Conservation (phyloP, 2,888 invertebrate genomes). For the Synanthedon vespiformis region DNA sequence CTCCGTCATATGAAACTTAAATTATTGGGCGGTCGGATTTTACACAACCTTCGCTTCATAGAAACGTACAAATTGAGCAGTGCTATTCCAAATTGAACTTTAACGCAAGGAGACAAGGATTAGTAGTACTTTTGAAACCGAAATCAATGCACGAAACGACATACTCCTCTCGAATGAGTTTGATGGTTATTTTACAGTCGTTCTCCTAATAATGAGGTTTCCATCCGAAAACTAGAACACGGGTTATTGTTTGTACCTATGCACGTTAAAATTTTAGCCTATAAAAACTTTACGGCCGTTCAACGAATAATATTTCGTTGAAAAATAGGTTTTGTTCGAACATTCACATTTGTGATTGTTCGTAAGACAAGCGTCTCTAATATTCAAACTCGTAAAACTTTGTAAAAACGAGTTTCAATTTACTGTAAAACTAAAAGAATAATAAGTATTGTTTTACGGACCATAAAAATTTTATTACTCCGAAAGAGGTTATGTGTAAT, state of each 20-base stretch:
- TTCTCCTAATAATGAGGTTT: slow-evolving; percentile 61
- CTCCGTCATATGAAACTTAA: slow-evolving; percentile 60
- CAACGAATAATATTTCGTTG: slow-evolving; percentile 37
- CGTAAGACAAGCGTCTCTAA: neutral
- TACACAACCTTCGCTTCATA: slow-evolving; percentile 21
- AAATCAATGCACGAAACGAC: slow-evolving; percentile 20
- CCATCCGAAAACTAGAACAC: slow-evolving; percentile 50
- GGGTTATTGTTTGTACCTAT: slow-evolving; percentile 28
- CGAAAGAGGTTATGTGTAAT: no score
- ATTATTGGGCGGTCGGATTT: slow-evolving; percentile 50
- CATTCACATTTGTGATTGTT: neutral
- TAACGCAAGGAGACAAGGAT: slow-evolving; percentile 12
- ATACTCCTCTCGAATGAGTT: slow-evolving; percentile 49
- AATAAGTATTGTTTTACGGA: no score
- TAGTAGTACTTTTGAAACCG: slow-evolving; percentile 1
- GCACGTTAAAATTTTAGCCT: neutral
- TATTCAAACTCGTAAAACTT: neutral
- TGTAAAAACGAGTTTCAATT: neutral
- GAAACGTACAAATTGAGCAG: slow-evolving; percentile 5
- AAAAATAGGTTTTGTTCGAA: neutral
- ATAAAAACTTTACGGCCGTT: neutral
- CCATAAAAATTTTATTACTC: no score
- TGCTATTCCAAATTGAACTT: slow-evolving; percentile 10
- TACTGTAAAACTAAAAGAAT: no score
- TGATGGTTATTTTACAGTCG: slow-evolving; percentile 65